Base-by-base conservation (phyloP, 2,797 vertebrate genomes). In the Atherinosoma microstoma region DNA sequence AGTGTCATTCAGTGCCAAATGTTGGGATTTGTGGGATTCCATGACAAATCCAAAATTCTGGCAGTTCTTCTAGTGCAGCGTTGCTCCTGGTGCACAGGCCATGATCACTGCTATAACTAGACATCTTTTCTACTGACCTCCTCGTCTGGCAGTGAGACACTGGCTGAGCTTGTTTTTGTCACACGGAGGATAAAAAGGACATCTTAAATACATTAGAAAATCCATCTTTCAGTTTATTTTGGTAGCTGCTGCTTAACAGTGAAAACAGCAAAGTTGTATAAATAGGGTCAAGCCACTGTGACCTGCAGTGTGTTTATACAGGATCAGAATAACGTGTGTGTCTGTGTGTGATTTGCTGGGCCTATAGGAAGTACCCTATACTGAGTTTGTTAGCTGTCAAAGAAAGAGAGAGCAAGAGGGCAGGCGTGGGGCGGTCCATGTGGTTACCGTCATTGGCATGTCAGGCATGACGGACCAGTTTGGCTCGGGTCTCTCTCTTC, bases 361-460 rank as follows among this genome's bases (percentile, higher is more conserved):
- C 61, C 69, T 3, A 3, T 29, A 59, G 66, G 47, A 64, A 80
- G 75, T 70, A 58, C 60, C 66, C 71, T 80, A 27, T 27, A 76
- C 76, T 83, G 84, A 58, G 70, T 84, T 76, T 76, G 64, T 49
- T 56, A 58, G 58, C 73, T 69, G 65, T 72, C 57, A 58, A 35
- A 72, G 71, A 16, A 49, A 73, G 64, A 56, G 62, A 24, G 36
- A 22, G 76, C 51, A n/a, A 32, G 20, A 53, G 75, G 59, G 72
- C 6, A 1, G 58, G 65, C 11, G 24, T 7, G 84, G 91, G 89
- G 89, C 84, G 87, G 59, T 62, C 80, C 82, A 80, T 93, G 90
- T 79, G 83, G 89, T 86, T 70, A 54, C 58, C 87, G 76, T 91
- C 92, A 91, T 78, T 86, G 89, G 84, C 86, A 90, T 94, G 84